phyloP scores from a whole-genome alignment of 2,888 invertebrate genomes.

The Branchellion lobata region DNA sequence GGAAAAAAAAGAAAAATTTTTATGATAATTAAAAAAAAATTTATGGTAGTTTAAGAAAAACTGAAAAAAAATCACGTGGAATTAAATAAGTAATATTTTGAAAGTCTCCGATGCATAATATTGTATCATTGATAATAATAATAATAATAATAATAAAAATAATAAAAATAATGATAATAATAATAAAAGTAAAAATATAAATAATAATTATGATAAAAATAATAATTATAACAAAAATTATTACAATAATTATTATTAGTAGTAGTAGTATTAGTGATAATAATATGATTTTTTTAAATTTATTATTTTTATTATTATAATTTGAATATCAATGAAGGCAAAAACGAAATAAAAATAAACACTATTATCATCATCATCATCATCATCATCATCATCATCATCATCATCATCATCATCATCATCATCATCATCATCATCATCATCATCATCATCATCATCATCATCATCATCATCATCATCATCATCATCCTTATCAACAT shows the following conservation, averaged over 20 bases:
- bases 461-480: slow-evolving; percentile 27
- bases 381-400: slow-evolving; percentile 1
- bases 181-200: background rate
- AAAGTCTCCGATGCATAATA: too few species aligned
- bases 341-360: background rate
- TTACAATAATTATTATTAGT: background rate
- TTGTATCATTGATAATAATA: background rate
- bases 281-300: background rate
- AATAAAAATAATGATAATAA: background rate
- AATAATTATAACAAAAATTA: background rate
- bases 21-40: too few species aligned
- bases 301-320: too few species aligned
- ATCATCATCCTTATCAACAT: slow-evolving; percentile 8
- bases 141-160: background rate
- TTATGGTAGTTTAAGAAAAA: too few species aligned
- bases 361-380: slow-evolving; percentile 11
- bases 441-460: background rate
- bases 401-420: background rate
- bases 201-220: background rate
- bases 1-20: too few species aligned
- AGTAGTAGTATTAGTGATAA: background rate
- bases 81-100: too few species aligned
- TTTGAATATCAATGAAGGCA: background rate
- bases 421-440: slow-evolving; percentile 19
- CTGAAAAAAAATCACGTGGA: too few species aligned